Percentiles rank a stretch among this genome's conserved stretches.
phyloP scores from a whole-genome alignment of 2,888 invertebrate genomes.

The Heliconius sara region DNA sequence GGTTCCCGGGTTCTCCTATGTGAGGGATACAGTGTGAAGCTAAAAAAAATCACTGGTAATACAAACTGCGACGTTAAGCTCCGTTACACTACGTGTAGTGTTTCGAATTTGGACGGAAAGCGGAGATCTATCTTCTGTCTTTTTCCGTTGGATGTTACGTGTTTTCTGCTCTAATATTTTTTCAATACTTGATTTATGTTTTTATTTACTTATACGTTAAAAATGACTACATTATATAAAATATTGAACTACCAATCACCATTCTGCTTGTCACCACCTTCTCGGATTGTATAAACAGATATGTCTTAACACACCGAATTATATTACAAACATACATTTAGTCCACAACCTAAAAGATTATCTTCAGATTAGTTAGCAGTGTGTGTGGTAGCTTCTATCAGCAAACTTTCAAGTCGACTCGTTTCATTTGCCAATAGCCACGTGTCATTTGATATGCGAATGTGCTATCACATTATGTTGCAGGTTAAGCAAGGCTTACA shows the following conservation, averaged over 20 bases:
- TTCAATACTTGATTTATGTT: not conserved
- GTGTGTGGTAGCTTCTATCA: slow-evolving; percentile 28
- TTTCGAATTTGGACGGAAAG: not conserved
- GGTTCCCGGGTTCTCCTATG: too few species aligned
- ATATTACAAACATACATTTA: not conserved
- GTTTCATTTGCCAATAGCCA: slow-evolving; percentile 29
- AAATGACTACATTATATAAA: not conserved
- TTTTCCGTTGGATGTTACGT: too few species aligned
- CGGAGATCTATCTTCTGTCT: too few species aligned
- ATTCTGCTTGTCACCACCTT: not conserved
- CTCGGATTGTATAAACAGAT: not conserved
- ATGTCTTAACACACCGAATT: not conserved
- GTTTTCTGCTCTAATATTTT: too few species aligned
- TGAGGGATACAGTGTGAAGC: too few species aligned
- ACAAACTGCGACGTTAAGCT: not conserved
- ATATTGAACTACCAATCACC: not conserved
- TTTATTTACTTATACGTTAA: not conserved
- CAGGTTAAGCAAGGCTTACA: slow-evolving; percentile 17
- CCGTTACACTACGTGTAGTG: too few species aligned
- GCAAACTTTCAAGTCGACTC: slow-evolving; percentile 19
- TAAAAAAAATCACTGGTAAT: too few species aligned
- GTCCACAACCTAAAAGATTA: slow-evolving; percentile 9
- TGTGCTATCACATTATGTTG: slow-evolving; percentile 33
- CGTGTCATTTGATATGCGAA: slow-evolving; percentile 29
- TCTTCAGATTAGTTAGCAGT: slow-evolving; percentile 2